Conservation (phyloP, 23 tunicate genomes). For the Trididemnum miniatum region DNA sequence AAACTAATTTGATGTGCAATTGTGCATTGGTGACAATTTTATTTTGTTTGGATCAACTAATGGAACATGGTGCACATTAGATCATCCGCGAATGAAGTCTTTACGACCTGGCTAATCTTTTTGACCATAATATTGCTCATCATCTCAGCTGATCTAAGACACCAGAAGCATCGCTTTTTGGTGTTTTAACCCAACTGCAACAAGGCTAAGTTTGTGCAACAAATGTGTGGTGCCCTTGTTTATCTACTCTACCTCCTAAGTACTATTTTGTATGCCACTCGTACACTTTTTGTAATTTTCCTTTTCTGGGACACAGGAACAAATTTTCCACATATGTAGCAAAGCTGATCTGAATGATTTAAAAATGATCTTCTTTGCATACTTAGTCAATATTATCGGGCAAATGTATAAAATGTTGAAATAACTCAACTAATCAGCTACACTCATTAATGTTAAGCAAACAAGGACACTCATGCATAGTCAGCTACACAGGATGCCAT, state of each 20-base stretch:
- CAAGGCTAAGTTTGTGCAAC: conserved; percentile 26
- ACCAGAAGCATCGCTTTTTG: conserved; percentile 3
- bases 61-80: conserved; percentile 1
- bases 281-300: conserved; percentile 16
- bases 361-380: too few relatives aligned
- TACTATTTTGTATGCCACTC: conserved; percentile 3
- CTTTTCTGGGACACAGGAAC: conserved; percentile 21
- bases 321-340: conserved; percentile 35
- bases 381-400: too few relatives aligned
- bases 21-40: conserved; percentile 7
- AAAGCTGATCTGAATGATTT: conserved; percentile 26
- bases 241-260: conserved; percentile 33
- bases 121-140: neutral
- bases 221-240: conserved; percentile 29
- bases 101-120: conserved; percentile 5
- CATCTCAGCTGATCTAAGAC: conserved; percentile 20
- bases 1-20: conserved; percentile 23
- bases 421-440: too few relatives aligned
- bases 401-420: too few relatives aligned
- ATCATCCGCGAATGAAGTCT: conserved; percentile 3
- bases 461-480: too few relatives aligned
- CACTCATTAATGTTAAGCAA: too few relatives aligned
- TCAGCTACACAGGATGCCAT: too few relatives aligned
- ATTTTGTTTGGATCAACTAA: conserved; percentile 1
- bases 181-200: conserved; percentile 13